Evolutionary conservation across 1,140 invertebrate genomes (phyloP).

Genomic region (Magallana ariakensis): DNA sequence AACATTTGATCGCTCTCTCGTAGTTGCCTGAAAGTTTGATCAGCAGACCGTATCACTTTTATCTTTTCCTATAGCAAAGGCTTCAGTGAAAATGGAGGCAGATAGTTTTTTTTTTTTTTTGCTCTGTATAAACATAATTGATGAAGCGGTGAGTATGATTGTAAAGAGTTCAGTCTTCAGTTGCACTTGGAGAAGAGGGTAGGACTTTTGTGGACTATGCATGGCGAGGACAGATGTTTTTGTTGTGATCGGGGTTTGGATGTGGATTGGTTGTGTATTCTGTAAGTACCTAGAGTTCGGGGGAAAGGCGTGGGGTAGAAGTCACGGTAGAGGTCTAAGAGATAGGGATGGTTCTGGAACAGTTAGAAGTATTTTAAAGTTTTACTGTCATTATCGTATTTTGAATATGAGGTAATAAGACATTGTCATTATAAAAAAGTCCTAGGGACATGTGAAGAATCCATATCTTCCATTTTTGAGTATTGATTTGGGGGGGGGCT

Average conservation of each 20-base stretch:
- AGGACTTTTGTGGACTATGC: slow-evolving; percentile 3
- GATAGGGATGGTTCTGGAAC: too few species aligned
- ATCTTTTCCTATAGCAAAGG: slow-evolving; percentile 15
- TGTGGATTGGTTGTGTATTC: not conserved
- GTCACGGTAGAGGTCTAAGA: too few species aligned
- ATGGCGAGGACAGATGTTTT: not conserved
- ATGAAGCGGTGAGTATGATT: slow-evolving; percentile 23
- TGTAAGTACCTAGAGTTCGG: not conserved
- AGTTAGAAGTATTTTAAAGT: too few species aligned
- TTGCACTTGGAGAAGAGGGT: not conserved
- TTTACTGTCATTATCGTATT: too few species aligned
- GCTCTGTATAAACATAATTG: slow-evolving; percentile 21
- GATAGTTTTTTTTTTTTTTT: not conserved
- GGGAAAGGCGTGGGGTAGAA: too few species aligned
- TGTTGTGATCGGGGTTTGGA: not conserved
- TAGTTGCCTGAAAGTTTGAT: slow-evolving; percentile 11
- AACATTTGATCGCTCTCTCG: slow-evolving; percentile 25
- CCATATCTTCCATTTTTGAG: too few species aligned
- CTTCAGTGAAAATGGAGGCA: slow-evolving; percentile 30
- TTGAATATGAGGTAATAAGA: too few species aligned
- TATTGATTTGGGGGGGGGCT: too few species aligned
- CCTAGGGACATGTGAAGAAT: too few species aligned
- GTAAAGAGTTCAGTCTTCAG: slow-evolving; percentile 11
- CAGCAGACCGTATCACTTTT: slow-evolving; percentile 7
- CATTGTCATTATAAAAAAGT: too few species aligned